phyloP scores from a whole-genome alignment of 2,113 vertebrate genomes.

The Ailuropoda melanoleuca region DNA sequence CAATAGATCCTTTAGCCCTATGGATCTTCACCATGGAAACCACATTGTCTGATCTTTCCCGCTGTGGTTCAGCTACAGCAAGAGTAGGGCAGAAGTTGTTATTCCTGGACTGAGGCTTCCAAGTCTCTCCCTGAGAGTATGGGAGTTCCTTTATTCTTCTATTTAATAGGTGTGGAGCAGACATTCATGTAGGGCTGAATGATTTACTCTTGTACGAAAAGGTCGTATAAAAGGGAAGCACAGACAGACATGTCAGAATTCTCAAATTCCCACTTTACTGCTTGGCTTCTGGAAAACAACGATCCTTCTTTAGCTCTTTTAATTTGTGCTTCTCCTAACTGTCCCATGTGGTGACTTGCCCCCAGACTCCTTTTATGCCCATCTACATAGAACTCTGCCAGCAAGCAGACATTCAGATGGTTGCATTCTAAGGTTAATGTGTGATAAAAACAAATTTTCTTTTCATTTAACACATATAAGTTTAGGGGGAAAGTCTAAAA shows the following conservation, averaged over 20 bases:
- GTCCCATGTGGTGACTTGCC: neutral
- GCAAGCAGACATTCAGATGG: neutral
- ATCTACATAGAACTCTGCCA: neutral
- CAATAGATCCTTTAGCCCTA: neutral
- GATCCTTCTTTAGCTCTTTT: neutral
- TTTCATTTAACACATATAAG: neutral
- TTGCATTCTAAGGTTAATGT: neutral
- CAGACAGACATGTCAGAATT: neutral
- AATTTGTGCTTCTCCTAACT: neutral
- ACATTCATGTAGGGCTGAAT: neutral
- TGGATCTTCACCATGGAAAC: neutral
- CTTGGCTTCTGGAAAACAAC: neutral
- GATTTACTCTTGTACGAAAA: neutral
- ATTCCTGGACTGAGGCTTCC: neutral
- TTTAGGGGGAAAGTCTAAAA: neutral
- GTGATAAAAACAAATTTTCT: neutral
- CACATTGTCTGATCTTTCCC: neutral
- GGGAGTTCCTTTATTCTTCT: neutral
- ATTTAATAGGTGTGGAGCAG: neutral
- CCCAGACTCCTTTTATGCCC: neutral
- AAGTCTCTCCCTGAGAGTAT: neutral
- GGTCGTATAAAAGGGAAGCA: constrained; percentile 1
- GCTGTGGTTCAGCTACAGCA: neutral
- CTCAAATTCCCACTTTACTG: neutral
- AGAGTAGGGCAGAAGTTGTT: neutral